Conservation (phyloP, 2,888 invertebrate species). For the Drosophila limbata region DNA sequence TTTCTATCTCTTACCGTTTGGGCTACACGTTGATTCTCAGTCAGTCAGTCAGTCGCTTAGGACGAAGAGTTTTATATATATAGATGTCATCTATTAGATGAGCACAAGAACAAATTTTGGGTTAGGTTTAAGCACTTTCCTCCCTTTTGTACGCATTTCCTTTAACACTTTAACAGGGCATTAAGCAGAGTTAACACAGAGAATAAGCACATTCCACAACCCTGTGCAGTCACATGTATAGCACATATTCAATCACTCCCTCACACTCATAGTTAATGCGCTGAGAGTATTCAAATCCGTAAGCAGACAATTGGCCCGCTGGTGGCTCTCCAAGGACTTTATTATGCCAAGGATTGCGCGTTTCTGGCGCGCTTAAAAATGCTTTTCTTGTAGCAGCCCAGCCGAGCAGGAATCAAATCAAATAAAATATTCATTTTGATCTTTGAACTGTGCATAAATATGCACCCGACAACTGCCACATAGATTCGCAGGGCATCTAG, state of each 20-base stretch:
- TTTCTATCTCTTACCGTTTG: too few species aligned
- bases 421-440: conserved; percentile 85
- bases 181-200: conserved; percentile 37
- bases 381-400: conserved; percentile 78
- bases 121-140: too few species aligned
- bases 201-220: conserved; percentile 13
- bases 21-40: too few species aligned
- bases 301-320: conserved; percentile 70
- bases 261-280: conserved; percentile 7
- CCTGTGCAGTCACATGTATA: conserved; percentile 19
- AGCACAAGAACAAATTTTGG: too few species aligned
- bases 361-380: conserved; percentile 76
- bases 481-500: conserved; percentile 39
- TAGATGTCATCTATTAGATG: too few species aligned
- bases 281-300: conserved; percentile 45
- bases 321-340: conserved; percentile 70
- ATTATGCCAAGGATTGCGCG: conserved; percentile 70
- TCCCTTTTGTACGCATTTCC: conserved; percentile 3
- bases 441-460: conserved; percentile 84
- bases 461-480: conserved; percentile 60
- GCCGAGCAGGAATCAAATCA: conserved; percentile 77
- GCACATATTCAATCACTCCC: conserved; percentile 46
- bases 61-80: too few species aligned
- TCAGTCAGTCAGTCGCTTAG: too few species aligned
- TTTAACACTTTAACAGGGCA: conserved; percentile 27